Base-by-base conservation (phyloP, 2,113 vertebrate species). In the Blennius ocellaris region DNA sequence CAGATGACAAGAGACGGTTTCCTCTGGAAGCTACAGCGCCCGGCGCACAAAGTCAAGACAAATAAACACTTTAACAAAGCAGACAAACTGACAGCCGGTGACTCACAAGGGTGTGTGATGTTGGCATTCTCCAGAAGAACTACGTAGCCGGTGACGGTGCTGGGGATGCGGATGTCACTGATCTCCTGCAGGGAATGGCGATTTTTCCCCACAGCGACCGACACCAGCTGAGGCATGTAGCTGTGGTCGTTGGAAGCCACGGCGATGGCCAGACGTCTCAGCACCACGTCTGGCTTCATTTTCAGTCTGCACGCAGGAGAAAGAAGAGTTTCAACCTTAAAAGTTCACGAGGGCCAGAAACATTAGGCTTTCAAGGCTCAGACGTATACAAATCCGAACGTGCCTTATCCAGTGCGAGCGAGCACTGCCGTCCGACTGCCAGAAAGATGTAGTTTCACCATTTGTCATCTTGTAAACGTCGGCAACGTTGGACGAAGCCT, bases 141-240 rank as follows among this genome's bases (percentile, higher is more conserved):
- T 78, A 99, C 95, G 0, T 97, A 99, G 90, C 97, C 98, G 0
- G 97, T 98, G 87, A 98, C 93, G 39, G 97, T 98, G 93, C 97
- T 98, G 53, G 98, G 96, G 91, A 99, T 97, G 85, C 97, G 97
- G 85, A 99, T 94, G 1, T 98, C 97, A 69, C 96, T 93, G 90
- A 99, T 96, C 87, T 99, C 97, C 93, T 98, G 96, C 47, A 99
- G 92, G 37, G 93, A 95, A 43, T 92, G 90, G 47, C 95, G 93
- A 69, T 85, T 98, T 82, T 96, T 96, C 5, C 98, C 98, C 71
- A 98, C 96, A 0, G 97, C 95, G 5, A 99, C 96, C 0, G 96
- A 97, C 11, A 99, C 96, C 72, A 99, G 94, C 93, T 99, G 98
- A 7, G 98, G 98, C 98, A 99, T 99, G 90, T 99, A 99, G 84